Conservation (phyloP, 2,113 vertebrate genomes). For the Dicentrarchus labrax region DNA sequence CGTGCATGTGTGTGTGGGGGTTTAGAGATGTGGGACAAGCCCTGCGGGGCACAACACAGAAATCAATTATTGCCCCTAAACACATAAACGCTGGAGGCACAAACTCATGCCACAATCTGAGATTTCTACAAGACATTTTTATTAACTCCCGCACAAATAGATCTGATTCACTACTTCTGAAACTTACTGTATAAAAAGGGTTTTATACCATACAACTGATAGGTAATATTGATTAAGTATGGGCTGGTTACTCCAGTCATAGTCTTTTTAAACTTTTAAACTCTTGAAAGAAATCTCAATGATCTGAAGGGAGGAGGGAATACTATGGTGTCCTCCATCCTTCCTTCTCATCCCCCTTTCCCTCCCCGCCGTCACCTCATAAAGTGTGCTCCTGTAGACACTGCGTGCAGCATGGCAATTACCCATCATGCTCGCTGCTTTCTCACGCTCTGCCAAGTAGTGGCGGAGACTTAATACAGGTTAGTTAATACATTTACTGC, state of each 20-base stretch:
- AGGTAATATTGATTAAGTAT: not conserved
- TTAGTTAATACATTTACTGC: slow-evolving; percentile 74
- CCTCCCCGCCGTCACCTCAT: slow-evolving; percentile 59
- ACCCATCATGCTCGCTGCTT: slow-evolving; percentile 77
- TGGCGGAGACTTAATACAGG: slow-evolving; percentile 73
- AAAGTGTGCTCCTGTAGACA: slow-evolving; percentile 73
- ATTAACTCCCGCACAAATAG: slow-evolving; percentile 46
- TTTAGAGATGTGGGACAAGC: slow-evolving; percentile 74
- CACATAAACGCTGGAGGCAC: slow-evolving; percentile 77
- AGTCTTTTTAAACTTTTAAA: slow-evolving; percentile 37
- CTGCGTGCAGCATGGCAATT: slow-evolving; percentile 81
- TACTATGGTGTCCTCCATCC: slow-evolving; percentile 50
- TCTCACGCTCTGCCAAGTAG: slow-evolving; percentile 80
- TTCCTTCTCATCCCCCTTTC: slow-evolving; percentile 40
- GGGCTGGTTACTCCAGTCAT: not conserved
- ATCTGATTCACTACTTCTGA: not conserved
- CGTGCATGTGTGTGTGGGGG: slow-evolving; percentile 20
- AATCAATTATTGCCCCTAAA: slow-evolving; percentile 84
- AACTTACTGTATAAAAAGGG: not conserved
- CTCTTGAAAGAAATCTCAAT: not conserved
- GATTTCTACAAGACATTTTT: slow-evolving; percentile 67
- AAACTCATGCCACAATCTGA: slow-evolving; percentile 55
- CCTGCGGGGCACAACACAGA: slow-evolving; percentile 77
- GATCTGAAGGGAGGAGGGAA: slow-evolving; percentile 25
- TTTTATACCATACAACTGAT: slow-evolving; percentile 9